A percentile compares a stretch with the other conserved stretches of the same genome.
Evolutionary conservation across 2,888 invertebrate species (phyloP).

Genomic region (Heliconius cydno): DNA sequence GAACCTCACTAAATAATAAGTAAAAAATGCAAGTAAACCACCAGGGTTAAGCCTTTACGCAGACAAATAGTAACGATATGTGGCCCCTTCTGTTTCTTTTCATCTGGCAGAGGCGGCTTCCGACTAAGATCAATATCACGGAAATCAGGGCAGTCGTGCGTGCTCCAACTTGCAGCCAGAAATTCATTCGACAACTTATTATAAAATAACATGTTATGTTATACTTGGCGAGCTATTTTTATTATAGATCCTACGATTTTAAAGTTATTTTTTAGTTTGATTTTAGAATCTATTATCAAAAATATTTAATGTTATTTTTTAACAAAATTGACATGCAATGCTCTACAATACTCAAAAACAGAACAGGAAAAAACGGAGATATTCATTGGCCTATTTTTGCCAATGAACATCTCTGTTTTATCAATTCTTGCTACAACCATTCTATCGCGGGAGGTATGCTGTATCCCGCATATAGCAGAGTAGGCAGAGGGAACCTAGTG

Average conservation of each 20-base stretch:
- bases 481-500: no score
- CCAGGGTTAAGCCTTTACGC: conserved; percentile 21
- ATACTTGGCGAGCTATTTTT: not conserved
- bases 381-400: no score
- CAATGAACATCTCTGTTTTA: no score
- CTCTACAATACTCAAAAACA: no score
- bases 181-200: conserved; percentile 74
- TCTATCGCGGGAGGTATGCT: not conserved
- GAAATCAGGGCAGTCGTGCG: conserved; percentile 68
- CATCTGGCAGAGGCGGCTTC: conserved; percentile 56
- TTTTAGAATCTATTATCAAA: not conserved
- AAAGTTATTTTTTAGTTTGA: not conserved
- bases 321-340: not conserved
- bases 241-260: not conserved
- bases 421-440: no score
- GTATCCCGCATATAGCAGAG: not conserved
- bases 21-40: conserved; percentile 3
- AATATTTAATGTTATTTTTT: not conserved
- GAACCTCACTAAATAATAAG: not conserved
- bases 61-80: conserved; percentile 36
- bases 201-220: conserved; percentile 58
- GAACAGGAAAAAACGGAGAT: no score
- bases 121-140: conserved; percentile 74
- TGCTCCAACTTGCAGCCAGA: conserved; percentile 66
- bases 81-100: conserved; percentile 55